These are phyloP conservation scores for Thunnus thynnus DNA, from an alignment of 2,113 vertebrate genomes.

Conservation along the genomic window DNA sequence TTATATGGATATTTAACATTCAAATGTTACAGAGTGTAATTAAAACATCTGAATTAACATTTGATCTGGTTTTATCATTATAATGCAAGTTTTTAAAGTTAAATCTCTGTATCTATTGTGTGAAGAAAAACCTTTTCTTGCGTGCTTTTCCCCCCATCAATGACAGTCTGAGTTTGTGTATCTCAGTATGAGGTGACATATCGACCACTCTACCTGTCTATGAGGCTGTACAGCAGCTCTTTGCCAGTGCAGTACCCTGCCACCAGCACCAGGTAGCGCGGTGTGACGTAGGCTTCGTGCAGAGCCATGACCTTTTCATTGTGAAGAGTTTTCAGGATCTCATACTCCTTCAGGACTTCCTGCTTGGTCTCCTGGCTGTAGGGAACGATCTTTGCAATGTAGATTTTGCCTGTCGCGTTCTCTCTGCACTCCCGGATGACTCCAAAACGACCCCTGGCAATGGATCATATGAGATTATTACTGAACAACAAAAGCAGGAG, in stretches of 20 bases:
- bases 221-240: conserved; percentile 93
- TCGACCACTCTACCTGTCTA: conserved; percentile 87
- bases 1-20: too few species aligned
- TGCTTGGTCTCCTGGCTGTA: conserved; percentile 90
- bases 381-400: conserved; percentile 95
- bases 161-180: conserved; percentile 1
- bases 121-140: not conserved
- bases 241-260: conserved; percentile 92
- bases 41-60: too few species aligned
- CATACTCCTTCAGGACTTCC: conserved; percentile 91
- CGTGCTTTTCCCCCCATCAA: not conserved
- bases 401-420: conserved; percentile 91
- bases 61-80: too few species aligned
- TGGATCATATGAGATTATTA: not conserved
- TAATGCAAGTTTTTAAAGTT: too few species aligned
- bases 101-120: too few species aligned
- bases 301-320: conserved; percentile 92
- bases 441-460: conserved; percentile 91
- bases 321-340: conserved; percentile 92
- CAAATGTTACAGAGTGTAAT: too few species aligned
- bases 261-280: conserved; percentile 96
- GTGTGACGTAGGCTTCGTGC: conserved; percentile 96
- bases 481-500: too few species aligned
- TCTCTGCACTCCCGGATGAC: conserved; percentile 94
- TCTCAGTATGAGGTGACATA: not conserved